Conservation (phyloP, 2,113 vertebrate species). For the Vulpes vulpes region DNA sequence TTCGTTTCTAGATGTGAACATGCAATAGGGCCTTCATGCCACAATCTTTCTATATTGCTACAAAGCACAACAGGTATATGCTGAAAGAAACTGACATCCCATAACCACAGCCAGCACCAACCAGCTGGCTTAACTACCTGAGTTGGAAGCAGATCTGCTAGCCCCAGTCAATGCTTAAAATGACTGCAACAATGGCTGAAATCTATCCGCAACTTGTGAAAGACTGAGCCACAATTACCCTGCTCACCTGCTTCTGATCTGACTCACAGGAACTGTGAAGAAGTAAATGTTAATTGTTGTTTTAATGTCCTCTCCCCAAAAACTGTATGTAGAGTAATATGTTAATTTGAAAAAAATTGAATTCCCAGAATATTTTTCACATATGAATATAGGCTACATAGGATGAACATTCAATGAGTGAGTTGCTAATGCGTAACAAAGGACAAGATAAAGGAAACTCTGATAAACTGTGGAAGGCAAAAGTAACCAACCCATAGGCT, state of each 20-base stretch:
- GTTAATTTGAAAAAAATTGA: slow-evolving; percentile 3
- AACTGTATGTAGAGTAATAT: not conserved
- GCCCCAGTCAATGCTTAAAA: not conserved
- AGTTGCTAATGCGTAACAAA: not conserved
- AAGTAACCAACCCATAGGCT: not conserved
- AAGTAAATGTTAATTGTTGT: not conserved
- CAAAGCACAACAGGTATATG: not conserved
- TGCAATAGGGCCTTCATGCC: not conserved
- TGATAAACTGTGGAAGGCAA: not conserved
- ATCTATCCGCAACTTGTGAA: not conserved
- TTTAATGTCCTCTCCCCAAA: not conserved
- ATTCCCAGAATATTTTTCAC: not conserved
- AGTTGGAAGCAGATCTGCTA: not conserved
- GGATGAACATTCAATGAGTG: not conserved
- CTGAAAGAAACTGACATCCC: not conserved
- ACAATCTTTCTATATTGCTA: not conserved
- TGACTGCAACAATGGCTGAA: not conserved
- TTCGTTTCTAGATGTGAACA: not conserved
- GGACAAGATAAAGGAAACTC: not conserved
- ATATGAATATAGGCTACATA: not conserved
- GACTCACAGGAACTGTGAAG: not conserved
- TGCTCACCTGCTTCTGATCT: not conserved
- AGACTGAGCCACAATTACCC: not conserved
- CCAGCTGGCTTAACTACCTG: not conserved
- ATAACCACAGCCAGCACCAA: not conserved